A percentile compares a stretch with the other conserved stretches of the same genome.
Conservation (phyloP, 2,888 invertebrate species). For the Alviniconcha strummeri region DNA sequence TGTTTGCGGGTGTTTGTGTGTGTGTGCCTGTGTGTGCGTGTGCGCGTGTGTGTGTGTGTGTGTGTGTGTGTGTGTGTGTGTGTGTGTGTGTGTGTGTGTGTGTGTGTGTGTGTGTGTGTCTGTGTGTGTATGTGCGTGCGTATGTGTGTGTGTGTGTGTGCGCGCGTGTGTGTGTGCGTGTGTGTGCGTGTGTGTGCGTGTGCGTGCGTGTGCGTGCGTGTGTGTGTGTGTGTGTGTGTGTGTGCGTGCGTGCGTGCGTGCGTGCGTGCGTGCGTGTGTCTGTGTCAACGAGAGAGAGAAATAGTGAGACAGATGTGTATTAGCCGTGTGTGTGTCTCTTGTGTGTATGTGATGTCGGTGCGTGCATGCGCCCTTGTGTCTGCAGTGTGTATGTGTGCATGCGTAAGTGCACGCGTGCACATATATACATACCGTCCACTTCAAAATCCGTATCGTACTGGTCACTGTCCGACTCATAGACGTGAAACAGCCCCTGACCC, state of each 20-base stretch:
- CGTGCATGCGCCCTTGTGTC: too few relatives aligned
- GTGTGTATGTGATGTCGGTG: not conserved
- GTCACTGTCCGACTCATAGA: constrained; percentile 21
- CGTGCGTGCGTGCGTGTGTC: not conserved
- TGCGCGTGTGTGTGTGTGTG: not conserved
- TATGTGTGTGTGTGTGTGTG: not conserved
- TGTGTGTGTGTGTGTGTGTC: not conserved
- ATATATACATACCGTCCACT: constrained; percentile 27
- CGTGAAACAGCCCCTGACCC: not conserved
- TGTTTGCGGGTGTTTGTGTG: not conserved
- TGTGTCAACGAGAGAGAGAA: not conserved
- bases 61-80: not conserved
- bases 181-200: not conserved
- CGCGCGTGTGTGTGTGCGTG: not conserved
- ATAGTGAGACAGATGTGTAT: too few relatives aligned
- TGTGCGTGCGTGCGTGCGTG: too few relatives aligned
- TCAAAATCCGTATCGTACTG: constrained; percentile 41
- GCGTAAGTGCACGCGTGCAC: not conserved
- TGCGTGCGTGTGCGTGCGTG: not conserved
- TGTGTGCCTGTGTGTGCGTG: not conserved
- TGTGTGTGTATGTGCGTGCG: not conserved
- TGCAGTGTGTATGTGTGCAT: not conserved
- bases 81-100: not conserved
- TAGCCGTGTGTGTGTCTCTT: not conserved
- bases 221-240: not conserved